Evolutionary conservation across 37 sponge, comb jelly and placozoan genomes (phyloP), one percentile per base, ranked within the genome.

Genomic region (Halichondria panicea): DNA sequence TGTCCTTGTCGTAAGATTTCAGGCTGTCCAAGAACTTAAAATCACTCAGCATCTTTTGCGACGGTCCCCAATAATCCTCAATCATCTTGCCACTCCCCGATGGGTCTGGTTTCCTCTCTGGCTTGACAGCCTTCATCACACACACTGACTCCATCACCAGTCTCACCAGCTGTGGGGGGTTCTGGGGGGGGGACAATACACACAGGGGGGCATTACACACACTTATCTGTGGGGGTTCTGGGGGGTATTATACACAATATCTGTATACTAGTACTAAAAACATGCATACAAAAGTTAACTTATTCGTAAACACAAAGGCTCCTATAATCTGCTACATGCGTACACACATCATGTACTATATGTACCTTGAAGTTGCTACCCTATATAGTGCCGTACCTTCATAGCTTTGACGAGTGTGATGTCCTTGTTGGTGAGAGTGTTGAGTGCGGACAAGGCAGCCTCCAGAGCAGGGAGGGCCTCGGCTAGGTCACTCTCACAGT

Each of bases 111-210:
- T 94, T 97, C 43, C 99, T 82, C 76, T 97, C 99, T 44, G 99
- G 86, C 36, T 88, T 89, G 37, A 97, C 68, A 4, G 65, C 73
- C 74, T 88, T 97, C 93, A 97, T 94, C 70, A 97, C 89, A 66
- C 99, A 97, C 41, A 97, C 88, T 1, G 95, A 88, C 70, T 97
- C 99, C 99, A 97, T 97, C 35, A 92, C 95, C 53, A 97, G 82
- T 74, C 89, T 94, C 39, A 97, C 95, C 43, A 79, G 78, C 15
- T 71, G 50, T 15, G 99, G 95, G 42, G 99, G 99, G 56, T 97
- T 94, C 91, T 91, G 42, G 22, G 24, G 57, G 11, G 15, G 50
- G 4, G 63, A 41, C 35, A 43, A 31, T 1, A 44, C 24, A 39
- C 3, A 65, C 0, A 66, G 24, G 43, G 40, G 9, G 36, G 53